These are phyloP conservation scores for Dioctria linearis DNA, from an alignment of 2,888 invertebrate genomes.

Conservation along the genomic window DNA sequence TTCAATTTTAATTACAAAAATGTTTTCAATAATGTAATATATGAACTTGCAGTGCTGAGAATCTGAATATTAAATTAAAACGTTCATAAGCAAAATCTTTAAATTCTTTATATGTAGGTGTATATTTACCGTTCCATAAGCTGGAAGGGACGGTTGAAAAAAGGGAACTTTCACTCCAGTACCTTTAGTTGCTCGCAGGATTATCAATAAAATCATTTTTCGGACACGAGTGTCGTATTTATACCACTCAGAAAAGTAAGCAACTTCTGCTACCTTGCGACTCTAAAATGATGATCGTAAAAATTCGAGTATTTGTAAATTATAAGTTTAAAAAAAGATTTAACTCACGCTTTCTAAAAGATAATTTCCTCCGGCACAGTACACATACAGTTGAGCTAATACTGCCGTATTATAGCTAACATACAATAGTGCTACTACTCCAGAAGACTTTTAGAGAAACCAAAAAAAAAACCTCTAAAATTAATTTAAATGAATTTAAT, in stretches of 20 bases:
- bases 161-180: too few relatives aligned
- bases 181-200: too few relatives aligned
- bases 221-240: too few relatives aligned
- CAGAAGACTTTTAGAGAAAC: conserved; percentile 31
- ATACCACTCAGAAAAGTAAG: too few relatives aligned
- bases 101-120: too few relatives aligned
- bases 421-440: conserved; percentile 44
- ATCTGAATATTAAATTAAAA: conserved; percentile 62
- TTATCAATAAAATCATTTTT: too few relatives aligned
- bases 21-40: conserved; percentile 66
- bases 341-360: conserved; percentile 46
- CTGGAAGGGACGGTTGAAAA: too few relatives aligned
- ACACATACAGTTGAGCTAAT: conserved; percentile 54
- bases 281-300: too few relatives aligned
- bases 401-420: conserved; percentile 49
- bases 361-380: conserved; percentile 54
- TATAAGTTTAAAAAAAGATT: background rate
- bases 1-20: conserved; percentile 59
- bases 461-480: background rate
- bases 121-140: background rate
- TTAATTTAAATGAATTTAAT: too few relatives aligned
- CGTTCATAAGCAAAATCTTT: too few relatives aligned
- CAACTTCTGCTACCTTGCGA: too few relatives aligned
- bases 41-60: conserved; percentile 67
- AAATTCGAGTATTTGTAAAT: too few relatives aligned